Base-by-base conservation (phyloP, 2,113 vertebrate species). In the Tympanuchus pallidicinctus region DNA sequence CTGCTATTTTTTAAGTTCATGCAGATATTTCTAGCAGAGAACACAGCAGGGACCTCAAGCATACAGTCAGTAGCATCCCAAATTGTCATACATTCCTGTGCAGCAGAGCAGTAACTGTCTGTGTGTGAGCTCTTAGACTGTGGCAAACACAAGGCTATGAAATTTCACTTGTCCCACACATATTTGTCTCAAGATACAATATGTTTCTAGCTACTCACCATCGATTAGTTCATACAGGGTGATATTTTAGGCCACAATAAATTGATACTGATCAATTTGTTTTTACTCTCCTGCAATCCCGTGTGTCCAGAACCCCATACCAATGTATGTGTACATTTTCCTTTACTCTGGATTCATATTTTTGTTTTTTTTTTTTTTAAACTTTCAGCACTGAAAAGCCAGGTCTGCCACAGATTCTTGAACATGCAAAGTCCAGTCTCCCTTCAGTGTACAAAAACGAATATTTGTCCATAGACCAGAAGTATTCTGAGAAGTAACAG, bases 11-110 rank as follows among this genome's bases (percentile, higher is more conserved):
- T 69, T 43, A 32, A 72, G 9, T 7, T 79, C 30, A 47, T 32
- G 13, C 3, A 50, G 36, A 30, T 13, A 59, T 69, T 40, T 9
- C 16, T 27, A 40, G 19, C 17, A 66, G 18, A 43, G 13, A 52
- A 66, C 82, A 25, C 16, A 90, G 21, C 8, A 13, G 15, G 77
- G 43, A 70, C 5, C 12, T 86, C 64, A 82, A 65, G 28, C 14
- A 36, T 28, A 34, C 1, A 2, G 30, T 36, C 30, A n/a, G 40
- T 34, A 77, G 17, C 30, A 66, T 47, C 54, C 38, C 22, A 82
- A 32, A 22, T 65, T 70, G 27, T 27, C 27, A 25, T 1, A 43
- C 1, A 0, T 21, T 50, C n/a, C 45, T 57, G 18, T 59, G 32
- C n/a, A 34, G 12, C n/a, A 34, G 32, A 60, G 57, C n/a, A 60